Percentiles rank a stretch among this genome's conserved stretches.
Conservation (phyloP, 2,797 vertebrate genomes). For the Propithecus perrieri region DNA sequence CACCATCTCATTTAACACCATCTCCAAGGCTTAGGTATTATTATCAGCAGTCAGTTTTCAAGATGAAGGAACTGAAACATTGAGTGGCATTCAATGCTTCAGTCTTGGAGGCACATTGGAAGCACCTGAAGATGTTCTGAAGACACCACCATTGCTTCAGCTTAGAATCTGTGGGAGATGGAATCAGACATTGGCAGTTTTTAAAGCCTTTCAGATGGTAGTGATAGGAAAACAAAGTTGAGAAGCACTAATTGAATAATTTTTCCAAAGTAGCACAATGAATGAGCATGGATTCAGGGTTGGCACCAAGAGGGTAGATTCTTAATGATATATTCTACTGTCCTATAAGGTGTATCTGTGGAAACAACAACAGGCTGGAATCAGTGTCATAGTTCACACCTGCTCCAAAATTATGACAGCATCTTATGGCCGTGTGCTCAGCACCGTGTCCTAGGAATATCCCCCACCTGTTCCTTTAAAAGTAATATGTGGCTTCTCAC, state of each 20-base stretch:
- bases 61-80: not conserved
- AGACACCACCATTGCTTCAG: not conserved
- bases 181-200: not conserved
- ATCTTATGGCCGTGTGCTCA: not conserved
- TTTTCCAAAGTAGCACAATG: not conserved
- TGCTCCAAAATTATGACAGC: not conserved
- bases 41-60: not conserved
- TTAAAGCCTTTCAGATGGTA: not conserved
- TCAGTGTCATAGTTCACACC: rapidly evolving
- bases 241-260: not conserved
- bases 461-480: not conserved
- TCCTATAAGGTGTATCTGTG: not conserved
- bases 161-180: not conserved
- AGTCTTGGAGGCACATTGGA: not conserved
- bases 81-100: not conserved
- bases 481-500: not conserved
- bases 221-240: not conserved
- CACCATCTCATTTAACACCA: not conserved
- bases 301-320: not conserved
- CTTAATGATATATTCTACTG: not conserved
- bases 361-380: not conserved
- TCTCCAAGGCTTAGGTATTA: not conserved
- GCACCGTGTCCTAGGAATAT: not conserved
- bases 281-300: not conserved
- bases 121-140: not conserved